Base-by-base conservation (phyloP, 2,888 invertebrate species). In the Cartodere bifasciata region DNA sequence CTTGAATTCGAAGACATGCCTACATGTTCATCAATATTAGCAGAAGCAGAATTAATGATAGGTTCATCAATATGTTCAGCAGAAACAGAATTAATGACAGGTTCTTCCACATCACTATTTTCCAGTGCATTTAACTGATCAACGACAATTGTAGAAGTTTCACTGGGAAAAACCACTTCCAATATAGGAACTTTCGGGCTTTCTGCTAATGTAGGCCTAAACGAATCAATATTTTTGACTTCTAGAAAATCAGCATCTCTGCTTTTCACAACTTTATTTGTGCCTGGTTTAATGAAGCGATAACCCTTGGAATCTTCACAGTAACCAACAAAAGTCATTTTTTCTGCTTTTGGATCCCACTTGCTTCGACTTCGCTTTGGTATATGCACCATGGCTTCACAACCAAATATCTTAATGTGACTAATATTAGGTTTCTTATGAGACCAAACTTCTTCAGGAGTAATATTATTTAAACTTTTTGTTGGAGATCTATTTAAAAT, bases 361-460 rank as follows among this genome's bases (percentile, higher is more conserved):
- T 40, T 48, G 23, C 27, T 24, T 20, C 41, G 16, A 20, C 30
- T 37, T 29, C 33, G 23, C 13, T 40, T 43, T 7, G 43, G 38
- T 15, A 42, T 28, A 14, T 40, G 32, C 14, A 40, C 40, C 39
- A 39, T 31, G 4, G 28, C 41, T 31, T 29, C 26, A 11, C 26
- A 32, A 17, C 35, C 37, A 32, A 41, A 41, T 13, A 35, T 25
- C 28, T 28, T 31, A n/a, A 39, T 9, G 23, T 53, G 43, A 15
- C 30, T 26, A 5, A 54, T 16, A 29, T 40, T 29, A 1, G 46
- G 45, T 30, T 37, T 43, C n/a, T n/a, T n/a, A n/a, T n/a, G n/a
- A n/a, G n/a, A n/a, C 24, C 34, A 37, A n/a, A 37, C 7, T 28
- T 37, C 31, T 16, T 15, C 29, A 11, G 34, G 29, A n/a, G 36